Evolutionary conservation across 2,797 vertebrate genomes (phyloP), one percentile per base, ranked within the genome.

Genomic region (Notolabrus celidotus): DNA sequence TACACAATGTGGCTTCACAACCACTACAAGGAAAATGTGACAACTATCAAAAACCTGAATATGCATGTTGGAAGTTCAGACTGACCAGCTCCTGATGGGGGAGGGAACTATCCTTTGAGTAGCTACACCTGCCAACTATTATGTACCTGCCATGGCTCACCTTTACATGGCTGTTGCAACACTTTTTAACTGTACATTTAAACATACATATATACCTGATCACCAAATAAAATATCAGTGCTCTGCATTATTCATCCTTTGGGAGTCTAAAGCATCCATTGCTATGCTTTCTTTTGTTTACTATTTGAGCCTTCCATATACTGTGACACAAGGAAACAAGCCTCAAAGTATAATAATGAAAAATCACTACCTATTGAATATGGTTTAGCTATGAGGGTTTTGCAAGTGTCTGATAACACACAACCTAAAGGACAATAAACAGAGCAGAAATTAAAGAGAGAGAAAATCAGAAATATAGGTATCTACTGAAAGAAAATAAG

Each of bases 371-470:
- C 29, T 31, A 6, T n/a, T 31, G 4, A 31, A 7, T 31, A 7
- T 31, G 3, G 5, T 31, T 31, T 27, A 27, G 3, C 27, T 27
- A 3, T n/a, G n/a, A 27, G 27, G 27, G 27, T 3, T 27, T 27
- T 27, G 25, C 25, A 27, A 50, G 49, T 41, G 51, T 63, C 39
- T 68, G 66, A 69, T 16, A 52, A 27, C 34, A 42, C 38, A 47
- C 20, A 46, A 55, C 34, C 55, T 70, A 43, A 20, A 69, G 42
- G 54, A 71, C 52, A 70, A 63, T 33, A 73, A 73, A 56, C 60
- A 66, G 15, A 53, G 31, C 52, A 58, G 50, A 51, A 71, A 66
- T 63, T 41, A 79, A 71, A 17, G 47, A 36, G n/a, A n/a, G n/a
- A n/a, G n/a, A n/a, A n/a, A 50, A 62, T 58, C 41, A 50, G 43